Evolutionary conservation across 2,888 invertebrate species (phyloP), one percentile per base, ranked within the genome.

Genomic region (Drosophila atripex): DNA sequence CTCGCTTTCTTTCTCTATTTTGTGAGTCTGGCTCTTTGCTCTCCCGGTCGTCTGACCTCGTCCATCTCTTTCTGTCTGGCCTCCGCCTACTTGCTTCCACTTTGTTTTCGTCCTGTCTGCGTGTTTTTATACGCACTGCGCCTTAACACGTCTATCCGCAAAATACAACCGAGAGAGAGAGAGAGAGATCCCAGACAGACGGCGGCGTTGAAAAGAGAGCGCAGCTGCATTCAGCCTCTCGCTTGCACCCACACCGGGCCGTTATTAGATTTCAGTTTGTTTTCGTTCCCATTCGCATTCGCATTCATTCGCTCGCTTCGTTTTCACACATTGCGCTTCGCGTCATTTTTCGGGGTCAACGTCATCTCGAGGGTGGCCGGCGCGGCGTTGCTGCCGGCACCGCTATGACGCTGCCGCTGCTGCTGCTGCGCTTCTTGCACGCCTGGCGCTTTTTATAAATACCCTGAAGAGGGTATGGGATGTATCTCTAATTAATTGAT

Each of bases 321-420:
- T 75, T 77, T 83, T 88, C 80, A 79, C 88, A 88, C 76, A 84
- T 88, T 84, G 84, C 78, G 76, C 71, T 88, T 80, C 77, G 59
- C 86, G 76, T 86, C 73, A 78, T 76, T 88, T 88, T 89, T 89
- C 86, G 89, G 89, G 89, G 89, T 89, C 89, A 89, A 89, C 89
- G 89, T 89, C 89, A 89, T 89, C 83, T 88, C 76, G 84, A 88
- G 90, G 90, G 88, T 89, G 89, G 88, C 82, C 87, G 57, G 56
- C 57, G 61, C 64, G 16, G 41, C 41, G 41, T 41, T 8, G 41
- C 41, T 43, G 43, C 60, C 60, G 38, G 28, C 60, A 46, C 53
- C 63, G 54, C 51, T 63, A 50, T 60, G n/a, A n/a, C 51, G 75
- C 58, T 61, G 73, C 71, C 63, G 53, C 56, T 71, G 52, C 60